Evolutionary conservation across 2,888 invertebrate genomes (phyloP), one percentile per base, ranked within the genome.

Genomic region (Drosophila mimetica): DNA sequence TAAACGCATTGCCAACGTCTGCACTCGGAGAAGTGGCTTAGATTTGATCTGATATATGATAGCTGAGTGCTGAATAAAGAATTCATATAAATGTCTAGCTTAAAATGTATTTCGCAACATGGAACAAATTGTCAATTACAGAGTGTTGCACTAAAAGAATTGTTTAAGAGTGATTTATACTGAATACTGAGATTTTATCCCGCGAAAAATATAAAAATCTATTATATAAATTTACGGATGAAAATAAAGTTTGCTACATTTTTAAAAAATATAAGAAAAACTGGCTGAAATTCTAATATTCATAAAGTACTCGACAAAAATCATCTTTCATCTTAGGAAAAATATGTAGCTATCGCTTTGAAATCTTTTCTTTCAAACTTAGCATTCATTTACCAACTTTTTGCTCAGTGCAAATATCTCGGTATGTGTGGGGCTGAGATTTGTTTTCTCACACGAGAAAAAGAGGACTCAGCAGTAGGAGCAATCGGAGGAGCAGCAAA

Each of bases 1-100:
- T 75, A 82, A 82, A 77, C 75, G 73, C 79, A 81, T 65, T 81
- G 73, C 82, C 73, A 70, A 36, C 34, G 36, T 11, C 7, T 20
- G 46, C 60, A 61, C 60, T 46, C 3, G 3, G 11, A 22, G 20
- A 58, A 30, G 20, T 11, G 14, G 11, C 8, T n/a, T n/a, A n/a
- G 9, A 4, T 13, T 4, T 25, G 14, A 34, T 13, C 2, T 8
- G 2, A 3, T 4, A 25, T 25, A 25, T 25, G 25, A 25, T 25
- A 7, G 7, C 2, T 13, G 2, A 3, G 4, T 11, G 2, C 16
- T 11, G 25, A n/a, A 4, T 44, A 4, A 25, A 44, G 4, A 9
- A 44, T 25, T 44, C 2, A 9, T 22, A n/a, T 20, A 8, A 14
- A 9, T 25, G 20, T 13, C 8, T 42, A 22, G 41, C 7, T 8